Base-by-base conservation (phyloP, 1,140 invertebrate species). In the Hetaerina americana region DNA sequence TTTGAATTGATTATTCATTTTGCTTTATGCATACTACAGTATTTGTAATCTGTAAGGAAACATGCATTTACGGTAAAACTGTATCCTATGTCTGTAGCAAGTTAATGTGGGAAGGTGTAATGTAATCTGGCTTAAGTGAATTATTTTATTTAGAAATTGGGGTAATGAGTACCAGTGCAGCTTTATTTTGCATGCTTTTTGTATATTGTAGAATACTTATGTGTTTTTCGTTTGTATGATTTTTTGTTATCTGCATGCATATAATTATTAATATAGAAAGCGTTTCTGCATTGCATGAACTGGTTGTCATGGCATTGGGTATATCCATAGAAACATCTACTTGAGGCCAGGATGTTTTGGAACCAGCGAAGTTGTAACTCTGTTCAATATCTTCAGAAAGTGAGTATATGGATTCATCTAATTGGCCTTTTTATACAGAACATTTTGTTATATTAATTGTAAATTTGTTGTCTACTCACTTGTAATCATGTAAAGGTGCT, bases 271-370 rank as follows among this genome's bases (percentile, higher is more conserved):
- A 69, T 69, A 5, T 69, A 28, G 68, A 27, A 27, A 28, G 68
- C 68, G 22, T 68, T 75, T 75, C 74, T 76, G 72, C 72, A 73
- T 76, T 72, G 71, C 71, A 72, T 69, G 73, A 72, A 72, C 70
- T 73, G 71, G 71, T 74, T 76, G 70, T 76, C 73, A 74, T 76
- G 82, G 81, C 82, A 81, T 78, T 82, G 82, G 81, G 80, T 83
- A 80, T 79, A 76, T 81, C 80, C 81, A 81, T 85, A 86, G 84
- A 86, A 86, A 85, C 84, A 86, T 80, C 85, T 86, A 81, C 84
- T 85, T 82, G 85, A 86, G 78, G 85, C 85, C 77, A 82, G 82
- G 80, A 81, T 85, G 72, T 86, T 81, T 83, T 86, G 85, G 85
- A 85, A 81, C 77, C 80, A 80, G 74, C 81, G 81, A 79, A 79